Evolutionary conservation across 2,888 invertebrate genomes (phyloP).

Genomic region (Drosophila pegasa): DNA sequence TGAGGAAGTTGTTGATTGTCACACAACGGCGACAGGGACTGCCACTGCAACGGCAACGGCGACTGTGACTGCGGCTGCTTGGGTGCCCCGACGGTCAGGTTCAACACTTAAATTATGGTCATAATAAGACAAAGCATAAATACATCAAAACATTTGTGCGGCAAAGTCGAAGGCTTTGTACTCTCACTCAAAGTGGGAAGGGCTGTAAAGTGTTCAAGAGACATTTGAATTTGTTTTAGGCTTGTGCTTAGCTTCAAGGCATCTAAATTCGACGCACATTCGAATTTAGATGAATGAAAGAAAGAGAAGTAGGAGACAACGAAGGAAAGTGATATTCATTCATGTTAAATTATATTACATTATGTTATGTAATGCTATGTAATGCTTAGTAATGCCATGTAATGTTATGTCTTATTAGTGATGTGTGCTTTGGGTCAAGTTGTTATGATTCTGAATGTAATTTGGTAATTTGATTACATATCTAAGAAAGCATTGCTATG

Average conservation of each 20-base stretch:
- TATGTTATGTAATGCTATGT: background rate
- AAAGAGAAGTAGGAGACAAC: no score
- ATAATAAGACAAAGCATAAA: conserved; percentile 43
- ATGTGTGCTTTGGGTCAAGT: no score
- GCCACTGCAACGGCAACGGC: background rate
- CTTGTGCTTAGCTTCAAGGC: no score
- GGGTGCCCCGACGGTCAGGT: conserved; percentile 62
- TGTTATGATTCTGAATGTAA: background rate
- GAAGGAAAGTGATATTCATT: no score
- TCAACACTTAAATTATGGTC: conserved; percentile 52
- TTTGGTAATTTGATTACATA: background rate
- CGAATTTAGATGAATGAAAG: no score
- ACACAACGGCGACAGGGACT: conserved; percentile 30
- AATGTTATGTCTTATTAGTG: no score
- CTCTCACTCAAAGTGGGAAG: conserved; percentile 12
- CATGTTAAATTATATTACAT: no score
- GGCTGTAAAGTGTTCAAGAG: background rate
- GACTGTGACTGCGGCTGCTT: conserved; percentile 18
- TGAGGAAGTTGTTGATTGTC: conserved; percentile 59
- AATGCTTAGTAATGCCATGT: background rate
- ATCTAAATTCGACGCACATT: no score
- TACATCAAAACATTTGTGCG: conserved; percentile 11
- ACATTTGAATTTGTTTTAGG: background rate
- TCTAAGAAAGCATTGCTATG: background rate
- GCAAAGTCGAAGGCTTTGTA: conserved; percentile 29